These are phyloP conservation scores for Oikopleura vanhoeffeni DNA, from an alignment of 23 tunicate genomes.

Conservation along the genomic window DNA sequence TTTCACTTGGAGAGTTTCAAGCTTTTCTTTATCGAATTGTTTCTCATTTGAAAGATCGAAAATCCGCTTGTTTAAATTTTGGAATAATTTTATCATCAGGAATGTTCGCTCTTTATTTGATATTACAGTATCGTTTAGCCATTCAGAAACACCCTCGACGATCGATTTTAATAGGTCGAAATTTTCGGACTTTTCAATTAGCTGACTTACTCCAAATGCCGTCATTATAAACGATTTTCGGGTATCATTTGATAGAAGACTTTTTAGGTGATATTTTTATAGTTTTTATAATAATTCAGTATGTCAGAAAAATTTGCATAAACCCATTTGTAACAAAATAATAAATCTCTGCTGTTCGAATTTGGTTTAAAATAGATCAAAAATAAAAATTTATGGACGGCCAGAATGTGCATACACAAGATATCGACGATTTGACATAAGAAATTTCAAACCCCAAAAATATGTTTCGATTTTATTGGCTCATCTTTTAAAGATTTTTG, in stretches of 20 bases:
- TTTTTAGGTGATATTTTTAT: too few relatives aligned
- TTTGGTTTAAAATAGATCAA: too few relatives aligned
- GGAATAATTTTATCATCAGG: background rate
- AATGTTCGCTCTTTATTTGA: background rate
- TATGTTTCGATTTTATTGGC: too few relatives aligned
- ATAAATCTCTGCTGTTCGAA: too few relatives aligned
- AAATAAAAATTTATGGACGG: too few relatives aligned
- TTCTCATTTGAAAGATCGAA: background rate
- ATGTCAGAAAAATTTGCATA: too few relatives aligned
- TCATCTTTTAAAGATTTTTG: too few relatives aligned
- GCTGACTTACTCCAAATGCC: background rate
- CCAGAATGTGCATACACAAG: too few relatives aligned
- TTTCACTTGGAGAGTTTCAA: background rate
- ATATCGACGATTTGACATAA: too few relatives aligned
- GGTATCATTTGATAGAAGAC: background rate
- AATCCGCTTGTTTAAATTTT: background rate
- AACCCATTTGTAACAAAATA: too few relatives aligned
- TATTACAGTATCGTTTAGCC: background rate
- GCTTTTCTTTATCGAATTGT: background rate
- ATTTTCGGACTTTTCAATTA: background rate
- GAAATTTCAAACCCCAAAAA: too few relatives aligned
- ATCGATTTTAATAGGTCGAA: background rate
- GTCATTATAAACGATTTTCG: background rate
- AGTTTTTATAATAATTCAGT: too few relatives aligned
- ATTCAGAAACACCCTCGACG: background rate